Evolutionary conservation across 2,888 invertebrate species (phyloP).

Genomic region (Caenorhabditis japonica): DNA sequence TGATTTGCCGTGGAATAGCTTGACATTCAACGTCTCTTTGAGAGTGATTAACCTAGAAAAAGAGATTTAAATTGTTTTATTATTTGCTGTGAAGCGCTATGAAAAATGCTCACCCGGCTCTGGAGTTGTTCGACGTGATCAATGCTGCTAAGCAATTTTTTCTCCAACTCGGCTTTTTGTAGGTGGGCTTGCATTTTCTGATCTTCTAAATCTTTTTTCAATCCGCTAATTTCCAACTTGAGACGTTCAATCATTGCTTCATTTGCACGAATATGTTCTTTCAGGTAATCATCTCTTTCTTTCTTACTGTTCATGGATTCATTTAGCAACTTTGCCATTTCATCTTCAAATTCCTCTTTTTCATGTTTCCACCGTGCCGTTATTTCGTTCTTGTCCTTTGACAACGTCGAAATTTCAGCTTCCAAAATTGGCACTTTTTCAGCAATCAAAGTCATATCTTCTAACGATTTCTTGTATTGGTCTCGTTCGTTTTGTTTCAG

Average conservation of each 20-base stretch:
- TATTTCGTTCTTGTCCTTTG: slow-evolving; percentile 63
- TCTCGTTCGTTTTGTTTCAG: slow-evolving; percentile 58
- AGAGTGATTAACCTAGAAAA: slow-evolving; percentile 64
- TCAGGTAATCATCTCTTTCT: slow-evolving; percentile 71
- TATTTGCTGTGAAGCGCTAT: no score
- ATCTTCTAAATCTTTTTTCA: slow-evolving; percentile 66
- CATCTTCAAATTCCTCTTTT: slow-evolving; percentile 68
- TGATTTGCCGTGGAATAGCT: slow-evolving; percentile 68
- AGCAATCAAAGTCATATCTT: slow-evolving; percentile 53
- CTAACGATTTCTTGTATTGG: slow-evolving; percentile 57
- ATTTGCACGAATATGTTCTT: slow-evolving; percentile 62
- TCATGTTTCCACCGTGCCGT: slow-evolving; percentile 56
- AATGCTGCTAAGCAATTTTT: slow-evolving; percentile 68
- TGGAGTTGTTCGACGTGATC: slow-evolving; percentile 65
- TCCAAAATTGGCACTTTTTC: slow-evolving; percentile 72
- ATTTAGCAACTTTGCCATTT: slow-evolving; percentile 66
- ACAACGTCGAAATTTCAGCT: slow-evolving; percentile 63
- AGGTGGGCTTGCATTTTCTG: slow-evolving; percentile 64
- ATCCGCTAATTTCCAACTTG: slow-evolving; percentile 60
- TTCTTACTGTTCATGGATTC: slow-evolving; percentile 69
- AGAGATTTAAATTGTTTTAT: background rate
- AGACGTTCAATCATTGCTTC: slow-evolving; percentile 58
- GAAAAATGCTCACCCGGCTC: slow-evolving; percentile 26
- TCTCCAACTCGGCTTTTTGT: slow-evolving; percentile 71
- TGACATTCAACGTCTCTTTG: slow-evolving; percentile 72